Base-by-base conservation (phyloP, 2,113 vertebrate species). In the Apistogramma diplotaenia region DNA sequence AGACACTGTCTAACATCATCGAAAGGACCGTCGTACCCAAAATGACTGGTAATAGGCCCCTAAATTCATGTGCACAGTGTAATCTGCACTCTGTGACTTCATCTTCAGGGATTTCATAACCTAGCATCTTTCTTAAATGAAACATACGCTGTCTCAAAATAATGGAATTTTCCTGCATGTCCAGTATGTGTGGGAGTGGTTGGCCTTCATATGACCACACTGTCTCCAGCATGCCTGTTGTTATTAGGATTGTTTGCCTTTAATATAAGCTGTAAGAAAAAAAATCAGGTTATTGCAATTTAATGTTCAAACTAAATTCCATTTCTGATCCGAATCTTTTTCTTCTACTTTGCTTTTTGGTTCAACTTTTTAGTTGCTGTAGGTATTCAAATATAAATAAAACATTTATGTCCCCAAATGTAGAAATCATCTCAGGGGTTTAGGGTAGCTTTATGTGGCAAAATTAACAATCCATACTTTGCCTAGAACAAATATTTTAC, bases 1-100 rank as follows among this genome's bases (percentile, higher is more conserved):
- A 96, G 82, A 95, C 97, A 21, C 88, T 98, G 49, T 92, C 93
- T 16, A 85, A 86, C 65, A 81, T 97, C 81, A 94, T 97, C 59
- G 96, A 97, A 78, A 98, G 96, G 94, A 96, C 95, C 0, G 8
- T 99, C 81, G 62, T 99, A 58, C 95, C 97, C 54, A 97, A 96
- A 93, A 94, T 99, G 25, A 87, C 94, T 90, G 97, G 97, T 99
- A 95, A 58, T 25, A 5, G 13, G 4, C 3, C 7, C 23, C 29
- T 21, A 40, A 8, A 27, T 35, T 35, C n/a, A 13, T 6, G 8
- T 19, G n/a, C 46, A 49, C 37, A 49, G 13, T 54, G 7, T 62
- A 37, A 67, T 53, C 29, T 25, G 15, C 7, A 19, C 74, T 76
- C 23, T 31, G 29, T 31, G 29, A 55, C 71, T 58, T n/a, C n/a